These are phyloP conservation scores for Octodon degus DNA, from an alignment of 2,113 vertebrate species.

Conservation along the genomic window DNA sequence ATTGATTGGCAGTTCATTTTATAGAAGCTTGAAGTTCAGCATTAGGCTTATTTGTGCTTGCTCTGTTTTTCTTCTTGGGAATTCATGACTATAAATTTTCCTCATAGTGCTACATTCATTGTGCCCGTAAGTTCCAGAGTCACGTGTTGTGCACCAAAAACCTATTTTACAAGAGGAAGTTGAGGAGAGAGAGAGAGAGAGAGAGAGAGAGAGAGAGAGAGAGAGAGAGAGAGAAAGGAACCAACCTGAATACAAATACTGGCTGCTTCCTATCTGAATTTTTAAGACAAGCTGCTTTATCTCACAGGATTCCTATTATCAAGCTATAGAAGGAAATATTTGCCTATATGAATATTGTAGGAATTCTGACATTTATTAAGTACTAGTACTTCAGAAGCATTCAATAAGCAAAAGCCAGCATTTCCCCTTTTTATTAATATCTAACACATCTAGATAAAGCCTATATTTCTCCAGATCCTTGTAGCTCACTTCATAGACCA, in stretches of 20 bases:
- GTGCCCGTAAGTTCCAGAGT: neutral
- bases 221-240: too few relatives aligned
- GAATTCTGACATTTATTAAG: constrained; percentile 25
- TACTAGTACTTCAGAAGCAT: neutral
- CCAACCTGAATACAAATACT: neutral
- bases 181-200: too few relatives aligned
- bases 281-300: neutral
- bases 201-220: neutral
- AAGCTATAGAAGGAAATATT: neutral
- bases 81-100: neutral
- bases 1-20: neutral
- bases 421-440: neutral
- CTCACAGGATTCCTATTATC: neutral
- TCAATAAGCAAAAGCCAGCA: neutral
- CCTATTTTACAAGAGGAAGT: neutral
- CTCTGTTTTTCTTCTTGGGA: neutral
- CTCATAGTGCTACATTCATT: neutral
- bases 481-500: neutral
- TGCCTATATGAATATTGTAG: neutral
- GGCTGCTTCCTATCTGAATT: neutral
- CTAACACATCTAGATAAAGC: neutral
- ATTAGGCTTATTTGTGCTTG: neutral
- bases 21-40: neutral
- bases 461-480: neutral
- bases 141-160: neutral